These are phyloP conservation scores for Atta texana DNA, from an alignment of 1,140 invertebrate species.

Conservation along the genomic window DNA sequence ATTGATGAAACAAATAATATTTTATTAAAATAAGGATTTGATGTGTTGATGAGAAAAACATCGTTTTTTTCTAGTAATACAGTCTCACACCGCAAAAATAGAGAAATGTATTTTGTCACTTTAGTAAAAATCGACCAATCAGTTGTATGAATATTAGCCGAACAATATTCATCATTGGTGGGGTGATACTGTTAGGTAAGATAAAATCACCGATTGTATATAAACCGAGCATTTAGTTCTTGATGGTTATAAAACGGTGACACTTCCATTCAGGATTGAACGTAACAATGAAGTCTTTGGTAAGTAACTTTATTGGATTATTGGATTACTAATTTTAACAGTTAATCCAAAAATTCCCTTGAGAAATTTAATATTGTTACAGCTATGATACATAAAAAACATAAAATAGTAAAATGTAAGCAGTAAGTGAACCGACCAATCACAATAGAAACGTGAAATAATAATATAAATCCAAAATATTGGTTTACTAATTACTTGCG, in stretches of 20 bases:
- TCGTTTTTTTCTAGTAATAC: not conserved
- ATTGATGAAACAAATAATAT: too few species aligned
- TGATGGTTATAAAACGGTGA: slow-evolving; percentile 38
- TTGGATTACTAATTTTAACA: not conserved
- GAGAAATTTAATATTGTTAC: too few species aligned
- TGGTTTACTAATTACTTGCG: too few species aligned
- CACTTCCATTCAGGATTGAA: slow-evolving; percentile 31
- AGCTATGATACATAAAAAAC: too few species aligned
- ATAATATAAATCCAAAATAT: too few species aligned
- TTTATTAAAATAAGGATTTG: too few species aligned
- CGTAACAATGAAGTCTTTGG: slow-evolving; percentile 49
- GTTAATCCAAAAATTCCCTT: not conserved
- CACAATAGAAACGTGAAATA: too few species aligned
- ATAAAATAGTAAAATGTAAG: too few species aligned
- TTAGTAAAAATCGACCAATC: slow-evolving; percentile 12
- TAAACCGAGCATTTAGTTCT: slow-evolving; percentile 59
- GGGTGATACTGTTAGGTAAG: slow-evolving; percentile 62
- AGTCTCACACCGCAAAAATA: not conserved
- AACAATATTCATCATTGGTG: slow-evolving; percentile 18
- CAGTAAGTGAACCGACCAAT: too few species aligned
- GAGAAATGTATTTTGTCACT: slow-evolving; percentile 15
- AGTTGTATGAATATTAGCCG: slow-evolving; percentile 7
- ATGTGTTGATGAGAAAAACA: not conserved
- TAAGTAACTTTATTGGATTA: not conserved
- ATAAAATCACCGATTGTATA: slow-evolving; percentile 56